Conservation (phyloP, 2,113 vertebrate genomes). For the Bubo scandiacus region DNA sequence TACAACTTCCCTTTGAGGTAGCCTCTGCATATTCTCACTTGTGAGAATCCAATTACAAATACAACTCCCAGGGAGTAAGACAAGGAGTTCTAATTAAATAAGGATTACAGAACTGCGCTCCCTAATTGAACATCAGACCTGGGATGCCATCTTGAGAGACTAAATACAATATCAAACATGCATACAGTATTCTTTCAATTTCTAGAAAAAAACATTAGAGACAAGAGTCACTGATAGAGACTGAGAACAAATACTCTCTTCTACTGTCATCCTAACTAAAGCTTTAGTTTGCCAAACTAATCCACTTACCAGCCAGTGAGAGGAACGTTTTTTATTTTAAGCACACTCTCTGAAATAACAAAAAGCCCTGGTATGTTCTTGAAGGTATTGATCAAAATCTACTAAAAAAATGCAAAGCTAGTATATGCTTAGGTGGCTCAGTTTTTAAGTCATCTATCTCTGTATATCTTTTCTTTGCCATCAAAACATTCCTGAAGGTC, state of each 20-base stretch:
- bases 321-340: background rate
- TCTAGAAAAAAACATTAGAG: constrained; percentile 11
- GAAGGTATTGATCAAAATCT: background rate
- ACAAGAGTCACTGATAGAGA: constrained; percentile 10
- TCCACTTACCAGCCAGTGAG: constrained; percentile 24
- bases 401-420: background rate
- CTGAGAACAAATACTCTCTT: background rate
- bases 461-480: background rate
- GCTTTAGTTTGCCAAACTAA: constrained; percentile 42
- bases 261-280: constrained; percentile 6
- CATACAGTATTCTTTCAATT: constrained; percentile 1
- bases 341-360: background rate
- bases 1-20: constrained; percentile 11
- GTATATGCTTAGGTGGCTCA: background rate
- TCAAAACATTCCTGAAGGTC: background rate
- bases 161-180: constrained; percentile 5
- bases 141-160: constrained; percentile 39
- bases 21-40: constrained; percentile 65
- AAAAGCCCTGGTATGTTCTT: background rate
- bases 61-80: constrained; percentile 19
- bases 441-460: background rate
- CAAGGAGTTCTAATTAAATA: constrained; percentile 60
- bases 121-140: constrained; percentile 47
- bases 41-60: constrained; percentile 60
- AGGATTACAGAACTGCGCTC: constrained; percentile 37